Base-by-base conservation (phyloP, 2,797 vertebrate genomes). In the Synanceia verrucosa region DNA sequence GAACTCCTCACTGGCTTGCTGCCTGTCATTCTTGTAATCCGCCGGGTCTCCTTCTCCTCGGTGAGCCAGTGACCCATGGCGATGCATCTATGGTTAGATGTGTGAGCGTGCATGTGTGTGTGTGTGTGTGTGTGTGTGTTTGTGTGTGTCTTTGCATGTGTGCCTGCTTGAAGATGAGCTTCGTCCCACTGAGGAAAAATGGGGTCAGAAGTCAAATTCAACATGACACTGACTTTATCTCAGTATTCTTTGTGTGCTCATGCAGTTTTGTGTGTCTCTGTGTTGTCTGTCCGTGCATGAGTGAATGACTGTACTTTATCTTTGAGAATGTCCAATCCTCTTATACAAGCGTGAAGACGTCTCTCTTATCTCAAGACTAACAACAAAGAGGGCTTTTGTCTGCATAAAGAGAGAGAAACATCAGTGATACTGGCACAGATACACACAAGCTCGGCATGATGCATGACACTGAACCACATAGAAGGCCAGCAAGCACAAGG, bases 201-300 rank as follows among this genome's bases (percentile, higher is more conserved):
- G 18, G 51, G 71, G 63, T 72, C 74, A 74, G 59, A 78, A 68
- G 82, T 82, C 83, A 87, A 77, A 83, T 48, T 76, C 56, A 80
- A 80, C 80, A 84, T 13, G 43, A 78, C 33, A 19, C 24, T 1
- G 65, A 70, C 52, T 82, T 89, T 76, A 65, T 85, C 58, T 81
- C 36, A 34, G 64, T 55, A 61, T 31, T 62, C 44, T 6, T 24
- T 46, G 41, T 23, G 48, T 47, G 43, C 36, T 21, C n/a, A 19
- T 50, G 29, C 43, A 19, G 7, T 34, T 36, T 18, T 51, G 53
- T 63, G 69, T 41, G 28, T 59, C 44, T 31, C 4, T 47, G 47
- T 53, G 33, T 61, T 36, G 6, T 43, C 18, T 66, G 53, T 41
- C 10, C 26, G 23, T 64, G 46, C 46, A 8, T 67, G 21, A 41